These are phyloP conservation scores for Ips nitidus DNA, from an alignment of 1,140 invertebrate species.

Conservation along the genomic window DNA sequence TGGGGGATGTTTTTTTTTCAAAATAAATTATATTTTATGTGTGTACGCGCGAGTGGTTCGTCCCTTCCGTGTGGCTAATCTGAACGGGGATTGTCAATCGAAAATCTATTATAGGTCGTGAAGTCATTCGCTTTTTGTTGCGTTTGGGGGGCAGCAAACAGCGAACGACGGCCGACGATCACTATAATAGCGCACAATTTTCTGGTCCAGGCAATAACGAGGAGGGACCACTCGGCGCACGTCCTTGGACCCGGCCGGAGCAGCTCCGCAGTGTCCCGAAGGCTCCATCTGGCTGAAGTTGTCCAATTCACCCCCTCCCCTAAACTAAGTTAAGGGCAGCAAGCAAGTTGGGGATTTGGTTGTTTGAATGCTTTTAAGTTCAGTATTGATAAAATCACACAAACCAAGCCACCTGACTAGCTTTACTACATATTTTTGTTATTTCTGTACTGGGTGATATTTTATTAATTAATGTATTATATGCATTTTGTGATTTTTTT, in stretches of 20 bases:
- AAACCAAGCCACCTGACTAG: no score
- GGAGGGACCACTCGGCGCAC: conserved; percentile 43
- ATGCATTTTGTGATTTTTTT: no score
- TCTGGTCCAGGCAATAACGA: conserved; percentile 52
- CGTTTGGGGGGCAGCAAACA: conserved; percentile 7
- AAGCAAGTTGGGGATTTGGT: no score
- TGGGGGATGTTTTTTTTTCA: background rate
- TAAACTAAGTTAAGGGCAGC: conserved; percentile 8
- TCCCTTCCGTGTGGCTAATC: conserved; percentile 36
- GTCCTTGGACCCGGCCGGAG: conserved; percentile 1
- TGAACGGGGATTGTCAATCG: no score
- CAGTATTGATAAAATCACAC: no score
- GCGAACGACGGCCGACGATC: conserved; percentile 8
- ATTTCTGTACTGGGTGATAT: no score
- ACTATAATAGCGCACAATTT: conserved; percentile 40
- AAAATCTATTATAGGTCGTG: no score
- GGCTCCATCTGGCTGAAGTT: background rate
- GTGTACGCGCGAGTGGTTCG: conserved; percentile 46
- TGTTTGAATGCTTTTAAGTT: no score
- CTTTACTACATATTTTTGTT: no score
- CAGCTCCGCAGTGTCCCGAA: background rate
- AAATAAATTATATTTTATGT: conserved; percentile 39
- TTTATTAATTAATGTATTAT: no score
- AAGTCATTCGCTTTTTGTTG: no score
- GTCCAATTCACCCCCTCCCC: conserved; percentile 5